Percentiles rank a stretch among this genome's conserved stretches.
phyloP scores from a whole-genome alignment of 2,888 invertebrate species.

The Drosophila lutescens region DNA sequence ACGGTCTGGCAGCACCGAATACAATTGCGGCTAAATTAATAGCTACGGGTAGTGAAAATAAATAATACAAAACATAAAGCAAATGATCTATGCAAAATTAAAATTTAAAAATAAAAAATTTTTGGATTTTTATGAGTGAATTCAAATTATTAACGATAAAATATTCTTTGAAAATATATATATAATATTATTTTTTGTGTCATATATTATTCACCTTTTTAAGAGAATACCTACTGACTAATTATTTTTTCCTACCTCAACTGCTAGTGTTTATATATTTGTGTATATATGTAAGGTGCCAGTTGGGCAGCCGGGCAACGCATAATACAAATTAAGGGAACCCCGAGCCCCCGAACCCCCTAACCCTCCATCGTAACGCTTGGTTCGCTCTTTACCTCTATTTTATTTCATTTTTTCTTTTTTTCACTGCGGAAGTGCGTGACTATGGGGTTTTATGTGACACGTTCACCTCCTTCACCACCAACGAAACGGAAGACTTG shows the following conservation, averaged over 20 bases:
- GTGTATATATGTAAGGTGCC: not conserved
- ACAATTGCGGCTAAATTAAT: not conserved
- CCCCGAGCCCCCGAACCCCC: not conserved
- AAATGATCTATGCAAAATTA: too few species aligned
- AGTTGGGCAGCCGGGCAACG: constrained; percentile 32
- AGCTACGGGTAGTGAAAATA: not conserved
- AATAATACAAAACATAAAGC: too few species aligned
- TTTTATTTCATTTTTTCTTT: constrained; percentile 5
- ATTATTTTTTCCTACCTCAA: not conserved
- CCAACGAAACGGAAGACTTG: constrained; percentile 62
- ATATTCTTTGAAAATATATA: too few species aligned
- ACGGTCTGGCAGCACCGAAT: not conserved
- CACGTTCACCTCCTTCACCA: constrained; percentile 54
- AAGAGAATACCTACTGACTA: not conserved
- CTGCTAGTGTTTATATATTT: not conserved
- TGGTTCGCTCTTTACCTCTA: constrained; percentile 16
- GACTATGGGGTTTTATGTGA: constrained; percentile 70
- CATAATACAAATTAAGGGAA: constrained; percentile 38
- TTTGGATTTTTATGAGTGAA: too few species aligned
- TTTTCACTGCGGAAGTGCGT: constrained; percentile 65
- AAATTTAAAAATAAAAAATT: too few species aligned
- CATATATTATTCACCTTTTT: not conserved
- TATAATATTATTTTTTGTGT: too few species aligned
- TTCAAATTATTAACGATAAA: too few species aligned
- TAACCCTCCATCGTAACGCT: constrained; percentile 14